These are phyloP conservation scores for Acromyrmex echinatior DNA, from an alignment of 1,140 invertebrate genomes.

Conservation along the genomic window DNA sequence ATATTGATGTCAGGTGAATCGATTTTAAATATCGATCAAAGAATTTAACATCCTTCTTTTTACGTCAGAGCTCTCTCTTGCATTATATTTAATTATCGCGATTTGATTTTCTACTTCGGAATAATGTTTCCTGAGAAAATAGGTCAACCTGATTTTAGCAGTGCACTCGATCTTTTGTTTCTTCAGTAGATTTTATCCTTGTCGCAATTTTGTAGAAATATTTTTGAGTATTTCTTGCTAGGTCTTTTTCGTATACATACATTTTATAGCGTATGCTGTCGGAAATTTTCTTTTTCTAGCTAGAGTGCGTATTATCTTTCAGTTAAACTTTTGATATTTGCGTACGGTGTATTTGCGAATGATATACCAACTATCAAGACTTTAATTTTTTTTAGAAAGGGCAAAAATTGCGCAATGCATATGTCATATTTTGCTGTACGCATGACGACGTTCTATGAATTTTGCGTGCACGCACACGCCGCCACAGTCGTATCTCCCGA, in stretches of 20 bases:
- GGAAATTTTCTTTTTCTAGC: not conserved
- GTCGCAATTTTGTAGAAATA: not conserved
- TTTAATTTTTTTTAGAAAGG: not conserved
- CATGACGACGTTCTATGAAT: not conserved
- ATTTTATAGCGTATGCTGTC: too few species aligned
- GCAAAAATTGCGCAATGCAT: not conserved
- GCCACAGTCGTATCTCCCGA: not conserved
- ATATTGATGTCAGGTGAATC: not conserved
- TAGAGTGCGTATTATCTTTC: not conserved
- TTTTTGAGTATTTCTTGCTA: not conserved
- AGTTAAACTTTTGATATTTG: slow-evolving; percentile 24
- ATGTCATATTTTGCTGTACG: slow-evolving; percentile 5
- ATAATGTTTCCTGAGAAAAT: slow-evolving; percentile 41
- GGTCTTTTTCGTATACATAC: not conserved
- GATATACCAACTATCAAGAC: not conserved
- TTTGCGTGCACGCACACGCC: not conserved
- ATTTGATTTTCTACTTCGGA: slow-evolving; percentile 35
- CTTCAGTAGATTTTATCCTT: not conserved
- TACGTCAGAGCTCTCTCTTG: slow-evolving; percentile 3
- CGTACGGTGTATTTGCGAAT: not conserved
- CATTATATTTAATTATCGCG: slow-evolving; percentile 36
- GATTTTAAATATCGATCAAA: slow-evolving; percentile 19
- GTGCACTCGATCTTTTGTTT: not conserved
- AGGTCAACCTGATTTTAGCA: slow-evolving; percentile 17
- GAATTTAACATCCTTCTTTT: slow-evolving; percentile 13